A percentile compares a stretch with the other conserved stretches of the same genome.
These are phyloP conservation scores for Drosophila funebris DNA, from an alignment of 1,140 invertebrate genomes.

Conservation along the genomic window DNA sequence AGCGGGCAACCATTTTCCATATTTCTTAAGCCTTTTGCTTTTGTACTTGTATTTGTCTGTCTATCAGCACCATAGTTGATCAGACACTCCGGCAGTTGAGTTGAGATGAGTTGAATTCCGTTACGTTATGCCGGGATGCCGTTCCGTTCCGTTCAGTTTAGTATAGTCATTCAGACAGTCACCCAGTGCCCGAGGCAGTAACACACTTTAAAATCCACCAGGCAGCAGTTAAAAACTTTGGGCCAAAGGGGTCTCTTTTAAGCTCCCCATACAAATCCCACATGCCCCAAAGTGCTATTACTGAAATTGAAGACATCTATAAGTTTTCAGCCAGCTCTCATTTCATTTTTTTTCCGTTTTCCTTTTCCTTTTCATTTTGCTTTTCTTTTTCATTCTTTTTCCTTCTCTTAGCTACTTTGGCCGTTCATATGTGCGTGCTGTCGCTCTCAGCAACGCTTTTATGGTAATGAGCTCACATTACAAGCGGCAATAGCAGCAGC, in stretches of 20 bases:
- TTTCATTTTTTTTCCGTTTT: constrained; percentile 12
- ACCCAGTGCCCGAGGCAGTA: constrained; percentile 23
- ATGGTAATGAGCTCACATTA: constrained; percentile 81
- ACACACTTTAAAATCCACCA: constrained; percentile 68
- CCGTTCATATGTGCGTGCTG: constrained; percentile 42
- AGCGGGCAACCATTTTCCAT: constrained; percentile 58
- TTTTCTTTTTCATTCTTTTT: constrained; percentile 10
- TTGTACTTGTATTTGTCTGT: constrained; percentile 4
- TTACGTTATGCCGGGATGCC: too few relatives aligned
- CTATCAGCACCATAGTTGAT: constrained; percentile 15
- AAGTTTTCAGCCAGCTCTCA: constrained; percentile 45
- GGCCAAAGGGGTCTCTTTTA: constrained; percentile 45
- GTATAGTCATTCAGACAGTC: constrained; percentile 19
- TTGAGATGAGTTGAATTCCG: background rate
- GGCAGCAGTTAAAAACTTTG: constrained; percentile 72
- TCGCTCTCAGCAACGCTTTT: constrained; percentile 63
- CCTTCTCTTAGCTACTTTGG: constrained; percentile 6
- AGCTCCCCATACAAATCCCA: constrained; percentile 45
- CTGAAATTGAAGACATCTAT: constrained; percentile 80
- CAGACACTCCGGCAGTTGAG: background rate
- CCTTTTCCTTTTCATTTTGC: constrained; percentile 22
- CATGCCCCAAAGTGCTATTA: constrained; percentile 77
- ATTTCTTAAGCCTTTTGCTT: constrained; percentile 58
- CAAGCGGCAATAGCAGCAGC: constrained; percentile 45
- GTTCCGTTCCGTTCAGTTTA: constrained; percentile 8